These are phyloP conservation scores for Uria aalge DNA, from an alignment of 2,113 vertebrate species.

Conservation along the genomic window DNA sequence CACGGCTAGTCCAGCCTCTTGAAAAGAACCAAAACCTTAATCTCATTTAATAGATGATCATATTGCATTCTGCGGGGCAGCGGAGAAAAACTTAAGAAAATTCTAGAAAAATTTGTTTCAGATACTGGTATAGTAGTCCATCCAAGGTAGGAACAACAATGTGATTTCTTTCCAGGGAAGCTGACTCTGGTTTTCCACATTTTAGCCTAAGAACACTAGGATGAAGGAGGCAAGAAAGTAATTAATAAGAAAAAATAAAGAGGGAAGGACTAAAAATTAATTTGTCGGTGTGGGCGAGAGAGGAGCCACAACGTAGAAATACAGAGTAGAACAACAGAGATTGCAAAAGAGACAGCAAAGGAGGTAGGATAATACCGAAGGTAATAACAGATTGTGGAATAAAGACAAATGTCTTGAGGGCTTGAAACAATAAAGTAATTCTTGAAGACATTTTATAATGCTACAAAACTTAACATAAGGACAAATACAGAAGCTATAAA, in stretches of 20 bases:
- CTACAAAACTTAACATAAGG: conserved; percentile 53
- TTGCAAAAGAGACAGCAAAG: background rate
- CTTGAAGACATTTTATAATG: conserved; percentile 56
- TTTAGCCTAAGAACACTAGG: background rate
- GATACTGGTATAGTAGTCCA: background rate
- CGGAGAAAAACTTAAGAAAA: background rate
- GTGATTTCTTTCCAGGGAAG: background rate
- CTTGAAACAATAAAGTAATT: conserved; percentile 58
- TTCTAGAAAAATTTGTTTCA: background rate
- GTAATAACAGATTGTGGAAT: conserved; percentile 36
- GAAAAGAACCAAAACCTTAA: background rate
- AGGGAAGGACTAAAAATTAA: background rate
- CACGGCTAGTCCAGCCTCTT: background rate
- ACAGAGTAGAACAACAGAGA: background rate
- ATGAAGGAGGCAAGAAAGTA: background rate
- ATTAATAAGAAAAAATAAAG: background rate
- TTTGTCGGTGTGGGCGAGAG: background rate
- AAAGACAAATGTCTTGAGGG: conserved; percentile 47
- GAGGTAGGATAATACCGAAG: background rate
- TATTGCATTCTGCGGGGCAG: background rate
- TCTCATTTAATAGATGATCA: background rate
- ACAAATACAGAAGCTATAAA: conserved; percentile 49
- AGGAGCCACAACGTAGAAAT: background rate
- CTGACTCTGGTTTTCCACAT: background rate
- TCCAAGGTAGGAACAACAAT: background rate